Evolutionary conservation across 1,140 invertebrate species (phyloP), one percentile per base, ranked within the genome.

Genomic region (Heterodera carotae): DNA sequence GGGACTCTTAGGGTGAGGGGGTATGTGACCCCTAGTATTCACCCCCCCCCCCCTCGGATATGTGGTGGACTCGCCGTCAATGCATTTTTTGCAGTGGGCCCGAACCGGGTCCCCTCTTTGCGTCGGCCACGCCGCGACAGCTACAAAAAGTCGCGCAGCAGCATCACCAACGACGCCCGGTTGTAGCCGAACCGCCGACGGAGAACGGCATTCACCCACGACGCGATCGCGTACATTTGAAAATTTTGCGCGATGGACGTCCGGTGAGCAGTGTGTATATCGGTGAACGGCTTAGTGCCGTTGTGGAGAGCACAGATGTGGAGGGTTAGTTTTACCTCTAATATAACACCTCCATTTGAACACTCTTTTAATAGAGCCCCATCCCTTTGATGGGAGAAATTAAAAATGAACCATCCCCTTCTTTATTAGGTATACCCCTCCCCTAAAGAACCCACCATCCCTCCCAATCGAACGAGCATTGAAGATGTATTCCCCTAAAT

Each of bases 191-290:
- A 8, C n/a, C 62, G 1, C n/a, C 27, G 8, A 12, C 33, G 62
- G 12, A 27, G 10, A 62, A 18, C 36, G 15, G n/a, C n/a, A n/a
- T n/a, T n/a, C n/a, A 12, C 15, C 48, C 15, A 56, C 48, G 48
- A 56, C 48, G 48, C 29, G 62, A 66, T n/a, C 48, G 75, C 59
- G 84, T 84, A 2, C 34, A 59, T 48, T 34, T 84, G 31, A 78
- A 74, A 76, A 85, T 84, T 31, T 39, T 86, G 48, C 83, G 76
- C 39, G 74, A 85, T 70, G 75, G 75, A 5, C 68, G 69, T 2
- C 76, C 84, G 25, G 84, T 84, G 15, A 83, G 60, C 29, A 86
- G 84, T 67, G 83, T 84, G 39, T 86, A 73, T 72, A 85, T 84
- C 29, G 83, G 83, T n/a, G 83, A 84, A 68, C 73, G 81, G 39